phyloP scores from a whole-genome alignment of 1,140 invertebrate species.

The Branchinecta lynchi region DNA sequence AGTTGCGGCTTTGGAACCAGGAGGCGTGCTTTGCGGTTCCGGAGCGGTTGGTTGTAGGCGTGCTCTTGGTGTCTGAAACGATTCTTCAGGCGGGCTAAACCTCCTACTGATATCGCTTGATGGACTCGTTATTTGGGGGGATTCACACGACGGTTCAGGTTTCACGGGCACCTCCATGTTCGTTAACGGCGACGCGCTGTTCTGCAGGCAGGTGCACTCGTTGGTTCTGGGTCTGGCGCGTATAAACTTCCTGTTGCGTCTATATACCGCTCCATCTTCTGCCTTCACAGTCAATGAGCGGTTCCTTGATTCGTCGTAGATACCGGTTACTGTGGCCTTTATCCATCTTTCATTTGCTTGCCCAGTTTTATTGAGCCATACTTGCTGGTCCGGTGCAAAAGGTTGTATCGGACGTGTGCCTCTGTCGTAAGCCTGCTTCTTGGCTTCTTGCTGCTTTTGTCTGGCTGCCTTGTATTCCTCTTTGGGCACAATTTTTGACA shows the following conservation, averaged over 20 bases:
- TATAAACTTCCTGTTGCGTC: no score
- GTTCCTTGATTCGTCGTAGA: slow-evolving; percentile 1
- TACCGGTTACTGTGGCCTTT: slow-evolving; percentile 1
- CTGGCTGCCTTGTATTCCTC: no score
- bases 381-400: background rate
- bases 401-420: no score
- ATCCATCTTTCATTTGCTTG: slow-evolving; percentile 9
- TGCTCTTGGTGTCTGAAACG: slow-evolving; percentile 5
- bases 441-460: no score
- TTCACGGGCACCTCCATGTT: slow-evolving; percentile 8
- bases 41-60: background rate
- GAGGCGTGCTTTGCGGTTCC: slow-evolving; percentile 8
- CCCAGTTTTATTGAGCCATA: background rate
- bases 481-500: no score
- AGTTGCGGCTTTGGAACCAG: background rate
- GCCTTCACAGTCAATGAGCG: background rate
- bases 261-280: slow-evolving; percentile 6
- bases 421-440: no score
- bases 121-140: slow-evolving; percentile 8
- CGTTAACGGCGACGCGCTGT: background rate
- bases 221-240: slow-evolving; percentile 3
- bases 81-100: slow-evolving; percentile 4
- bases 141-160: slow-evolving; percentile 4
- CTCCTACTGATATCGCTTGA: slow-evolving; percentile 5
- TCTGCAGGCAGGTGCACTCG: background rate